Base-by-base conservation (phyloP, 2,797 vertebrate species). In the Chrosomus eos region DNA sequence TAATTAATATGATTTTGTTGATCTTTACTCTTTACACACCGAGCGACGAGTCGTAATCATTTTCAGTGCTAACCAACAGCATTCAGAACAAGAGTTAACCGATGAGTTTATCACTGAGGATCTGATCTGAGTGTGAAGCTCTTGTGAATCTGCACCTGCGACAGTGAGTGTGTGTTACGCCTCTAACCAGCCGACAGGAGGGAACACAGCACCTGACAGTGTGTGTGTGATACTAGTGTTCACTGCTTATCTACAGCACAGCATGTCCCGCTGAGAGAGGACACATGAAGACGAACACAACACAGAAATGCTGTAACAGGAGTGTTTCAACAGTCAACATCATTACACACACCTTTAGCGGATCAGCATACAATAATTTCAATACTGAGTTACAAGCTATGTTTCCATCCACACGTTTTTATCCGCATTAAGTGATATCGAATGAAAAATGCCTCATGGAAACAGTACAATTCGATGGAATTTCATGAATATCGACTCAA, bases 171-270 rank as follows among this genome's bases (percentile, higher is more conserved):
- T 68, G 33, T 48, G 43, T 43, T 43, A 43, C 40, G 40, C 10
- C 40, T 43, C 10, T 11, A 40, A 10, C 10, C 10, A 45, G 43
- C 13, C 4, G 43, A 71, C 79, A 71, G 79, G 79, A 55, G 79
- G 66, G 9, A 71, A 26, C 79, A 5, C 79, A 71, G 79, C 79
- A 71, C 21, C 67, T 81, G 45, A 55, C 66, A 71, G 48, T 16
- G 9, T 53, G 53, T 31, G 48, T 19, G n/a, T 10, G 72, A 53
- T 18, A 2, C 73, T 38, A 0, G 31, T 58, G 31, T 53, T 51
- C 0, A 16, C 2, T 21, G 21, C n/a, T 21, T n/a, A 81, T 53
- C 79, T 68, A 28, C 40, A 77, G 75, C 3, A 26, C 38, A 28
- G 58, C 13, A 6, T 26, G n/a, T 33, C n/a, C 43, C 19, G 33